Evolutionary conservation across 2,888 invertebrate species (phyloP).

Genomic region (Caenorhabditis angaria): DNA sequence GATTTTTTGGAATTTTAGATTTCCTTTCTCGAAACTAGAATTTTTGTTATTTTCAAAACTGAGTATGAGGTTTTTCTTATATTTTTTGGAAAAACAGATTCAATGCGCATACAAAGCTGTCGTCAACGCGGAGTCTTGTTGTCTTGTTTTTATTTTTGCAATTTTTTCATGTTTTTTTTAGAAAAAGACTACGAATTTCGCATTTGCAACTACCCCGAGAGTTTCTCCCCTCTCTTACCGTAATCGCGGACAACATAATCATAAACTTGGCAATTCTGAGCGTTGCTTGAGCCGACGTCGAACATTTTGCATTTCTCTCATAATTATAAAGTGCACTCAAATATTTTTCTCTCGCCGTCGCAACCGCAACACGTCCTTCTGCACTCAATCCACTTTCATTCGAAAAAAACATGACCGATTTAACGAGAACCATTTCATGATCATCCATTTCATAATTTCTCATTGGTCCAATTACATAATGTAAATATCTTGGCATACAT

Average conservation of each 20-base stretch:
- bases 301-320: conserved; percentile 37
- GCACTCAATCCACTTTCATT: conserved; percentile 47
- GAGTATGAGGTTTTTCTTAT: too few relatives aligned
- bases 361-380: conserved; percentile 34
- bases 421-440: conserved; percentile 51
- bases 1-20: too few relatives aligned
- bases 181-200: too few relatives aligned
- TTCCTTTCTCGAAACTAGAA: too few relatives aligned
- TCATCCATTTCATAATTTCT: conserved; percentile 49
- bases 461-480: conserved; percentile 55
- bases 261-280: conserved; percentile 54
- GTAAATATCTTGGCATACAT: conserved; percentile 49
- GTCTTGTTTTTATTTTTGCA: too few relatives aligned
- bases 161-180: too few relatives aligned
- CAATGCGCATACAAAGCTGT: too few relatives aligned
- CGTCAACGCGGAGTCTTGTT: too few relatives aligned
- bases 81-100: too few relatives aligned
- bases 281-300: conserved; percentile 42
- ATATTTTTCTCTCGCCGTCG: conserved; percentile 44
- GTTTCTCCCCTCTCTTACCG: conserved; percentile 34
- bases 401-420: conserved; percentile 52
- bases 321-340: conserved; percentile 49
- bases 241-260: conserved; percentile 56
- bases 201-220: background rate
- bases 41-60: too few relatives aligned